Conservation (phyloP, 2,888 invertebrate genomes). For the Anoplius nigerrimus region DNA sequence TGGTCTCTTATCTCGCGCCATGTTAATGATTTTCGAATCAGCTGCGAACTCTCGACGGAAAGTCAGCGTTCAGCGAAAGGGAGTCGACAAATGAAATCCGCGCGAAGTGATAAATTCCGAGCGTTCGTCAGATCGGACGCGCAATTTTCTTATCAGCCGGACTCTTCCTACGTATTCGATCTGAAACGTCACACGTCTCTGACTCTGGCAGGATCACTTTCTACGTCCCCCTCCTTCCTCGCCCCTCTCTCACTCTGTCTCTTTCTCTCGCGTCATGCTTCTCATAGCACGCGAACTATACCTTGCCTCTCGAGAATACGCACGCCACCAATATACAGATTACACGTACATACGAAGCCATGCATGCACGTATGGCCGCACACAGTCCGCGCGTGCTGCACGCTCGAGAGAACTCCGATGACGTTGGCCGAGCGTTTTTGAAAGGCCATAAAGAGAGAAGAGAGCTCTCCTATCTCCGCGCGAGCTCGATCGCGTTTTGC, state of each 20-base stretch:
- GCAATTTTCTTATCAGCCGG: neutral
- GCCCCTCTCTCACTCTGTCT: neutral
- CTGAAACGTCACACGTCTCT: constrained; percentile 3
- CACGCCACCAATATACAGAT: no score
- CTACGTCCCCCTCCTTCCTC: constrained; percentile 13
- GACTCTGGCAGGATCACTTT: constrained; percentile 27
- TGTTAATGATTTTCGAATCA: neutral
- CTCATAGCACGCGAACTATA: no score
- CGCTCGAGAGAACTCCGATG: neutral
- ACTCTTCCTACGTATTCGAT: constrained; percentile 16
- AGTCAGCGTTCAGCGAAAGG: no score
- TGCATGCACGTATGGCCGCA: neutral
- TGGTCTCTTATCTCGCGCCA: neutral
- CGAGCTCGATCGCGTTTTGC: no score
- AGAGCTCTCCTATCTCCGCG: no score
- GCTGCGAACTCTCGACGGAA: no score
- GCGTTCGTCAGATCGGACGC: neutral
- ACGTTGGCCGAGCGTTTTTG: no score
- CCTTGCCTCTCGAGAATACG: no score
- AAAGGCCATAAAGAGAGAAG: no score
- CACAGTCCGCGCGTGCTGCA: neutral
- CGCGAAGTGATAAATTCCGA: neutral
- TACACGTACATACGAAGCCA: neutral
- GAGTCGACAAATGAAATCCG: no score
- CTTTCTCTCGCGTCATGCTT: constrained; percentile 1